Conservation (phyloP, 2,113 vertebrate genomes). For the Spilogale gracilis region DNA sequence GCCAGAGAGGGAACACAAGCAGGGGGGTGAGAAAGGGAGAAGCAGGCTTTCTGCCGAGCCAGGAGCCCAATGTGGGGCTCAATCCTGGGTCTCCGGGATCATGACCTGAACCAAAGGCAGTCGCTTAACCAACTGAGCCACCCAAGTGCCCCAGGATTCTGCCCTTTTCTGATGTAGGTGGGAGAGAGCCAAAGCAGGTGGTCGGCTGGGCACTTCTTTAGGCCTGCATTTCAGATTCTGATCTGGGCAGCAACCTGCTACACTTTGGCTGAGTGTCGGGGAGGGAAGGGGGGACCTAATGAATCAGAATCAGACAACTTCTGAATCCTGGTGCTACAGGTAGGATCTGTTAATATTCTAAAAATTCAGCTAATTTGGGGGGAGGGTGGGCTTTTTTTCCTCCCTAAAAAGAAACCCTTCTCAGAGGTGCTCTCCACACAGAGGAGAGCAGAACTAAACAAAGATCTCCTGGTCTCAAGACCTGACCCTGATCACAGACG, state of each 20-base stretch:
- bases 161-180: not conserved
- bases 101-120: no score
- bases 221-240: not conserved
- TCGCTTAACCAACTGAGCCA: no score
- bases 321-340: not conserved
- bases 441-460: not conserved
- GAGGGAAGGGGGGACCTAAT: not conserved
- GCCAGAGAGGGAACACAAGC: no score
- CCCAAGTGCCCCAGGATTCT: not conserved
- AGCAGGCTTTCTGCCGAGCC: no score
- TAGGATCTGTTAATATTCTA: conserved; percentile 46
- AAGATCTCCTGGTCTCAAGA: not conserved
- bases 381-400: not conserved
- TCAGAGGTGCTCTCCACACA: not conserved
- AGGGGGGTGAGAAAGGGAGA: no score
- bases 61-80: no score
- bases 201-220: not conserved
- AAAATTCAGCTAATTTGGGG: conserved; percentile 44
- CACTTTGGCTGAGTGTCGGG: not conserved
- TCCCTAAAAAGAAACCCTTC: conserved; percentile 11
- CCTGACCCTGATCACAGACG: not conserved
- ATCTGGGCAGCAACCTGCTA: not conserved
- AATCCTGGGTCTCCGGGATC: no score
- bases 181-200: not conserved
- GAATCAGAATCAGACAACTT: conserved; percentile 43